Percentiles rank a stretch among this genome's conserved stretches.
Evolutionary conservation across 2,113 vertebrate genomes (phyloP).

Genomic region (Clarias gariepinus): DNA sequence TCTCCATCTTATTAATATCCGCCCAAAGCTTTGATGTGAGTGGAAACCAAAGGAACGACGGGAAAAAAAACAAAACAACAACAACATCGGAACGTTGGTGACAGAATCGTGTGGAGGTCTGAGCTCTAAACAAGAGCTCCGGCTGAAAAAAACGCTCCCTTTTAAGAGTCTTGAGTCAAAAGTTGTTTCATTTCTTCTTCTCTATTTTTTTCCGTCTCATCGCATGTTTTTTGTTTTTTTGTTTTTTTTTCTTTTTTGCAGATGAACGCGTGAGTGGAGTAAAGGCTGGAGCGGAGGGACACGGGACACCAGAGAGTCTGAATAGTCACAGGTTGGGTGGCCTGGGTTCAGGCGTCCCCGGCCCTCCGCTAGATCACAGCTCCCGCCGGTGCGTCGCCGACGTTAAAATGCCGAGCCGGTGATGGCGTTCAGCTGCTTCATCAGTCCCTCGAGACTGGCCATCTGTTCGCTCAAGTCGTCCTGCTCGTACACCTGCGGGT

Average conservation of each 20-base stretch:
- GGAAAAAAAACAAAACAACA: background rate
- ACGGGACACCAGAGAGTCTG: slow-evolving; percentile 27
- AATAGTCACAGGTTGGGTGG: slow-evolving; percentile 23
- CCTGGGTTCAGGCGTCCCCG: slow-evolving; percentile 23
- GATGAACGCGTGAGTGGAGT: slow-evolving; percentile 22
- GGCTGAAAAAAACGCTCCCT: background rate
- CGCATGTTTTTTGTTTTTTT: background rate
- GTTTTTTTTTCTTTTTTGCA: background rate
- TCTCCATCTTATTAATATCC: background rate
- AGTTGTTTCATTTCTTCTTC: background rate
- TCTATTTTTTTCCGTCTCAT: background rate
- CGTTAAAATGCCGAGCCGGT: slow-evolving; percentile 93
- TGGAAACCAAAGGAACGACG: background rate
- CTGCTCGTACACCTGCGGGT: slow-evolving; percentile 88
- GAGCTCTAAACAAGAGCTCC: background rate
- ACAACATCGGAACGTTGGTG: background rate
- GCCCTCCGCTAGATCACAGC: slow-evolving; percentile 4
- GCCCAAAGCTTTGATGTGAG: background rate
- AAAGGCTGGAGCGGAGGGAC: slow-evolving; percentile 13
- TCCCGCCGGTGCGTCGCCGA: background rate
- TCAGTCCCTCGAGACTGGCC: slow-evolving; percentile 94
- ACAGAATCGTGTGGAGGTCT: background rate
- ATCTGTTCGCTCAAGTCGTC: slow-evolving; percentile 96
- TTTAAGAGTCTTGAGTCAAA: background rate
- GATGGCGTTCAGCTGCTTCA: slow-evolving; percentile 98